These are phyloP conservation scores for Drosophila quasianomalipes DNA, from an alignment of 2,888 invertebrate genomes.

Conservation along the genomic window DNA sequence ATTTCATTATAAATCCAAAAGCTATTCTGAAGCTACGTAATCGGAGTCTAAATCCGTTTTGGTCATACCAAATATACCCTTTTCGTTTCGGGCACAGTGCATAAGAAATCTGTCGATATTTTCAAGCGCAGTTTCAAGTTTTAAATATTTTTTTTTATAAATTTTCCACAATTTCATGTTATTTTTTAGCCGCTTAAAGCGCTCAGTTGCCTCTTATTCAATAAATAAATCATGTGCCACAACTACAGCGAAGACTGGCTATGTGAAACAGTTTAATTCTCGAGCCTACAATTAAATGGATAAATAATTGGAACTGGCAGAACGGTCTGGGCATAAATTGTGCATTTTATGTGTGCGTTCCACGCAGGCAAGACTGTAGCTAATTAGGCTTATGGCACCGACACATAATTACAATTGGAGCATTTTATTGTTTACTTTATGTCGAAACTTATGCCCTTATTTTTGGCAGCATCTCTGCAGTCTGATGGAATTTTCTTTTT, in stretches of 20 bases:
- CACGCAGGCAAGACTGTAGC: slow-evolving; percentile 33
- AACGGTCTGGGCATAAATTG: slow-evolving; percentile 34
- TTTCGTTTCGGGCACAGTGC: background rate
- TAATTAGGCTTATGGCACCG: slow-evolving; percentile 56
- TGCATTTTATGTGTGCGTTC: slow-evolving; percentile 9
- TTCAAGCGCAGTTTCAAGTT: slow-evolving; percentile 63
- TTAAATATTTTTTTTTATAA: slow-evolving; percentile 52
- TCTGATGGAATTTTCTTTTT: slow-evolving; percentile 13
- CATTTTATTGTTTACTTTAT: slow-evolving; percentile 72
- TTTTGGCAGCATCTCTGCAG: slow-evolving; percentile 1
- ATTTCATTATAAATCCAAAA: background rate
- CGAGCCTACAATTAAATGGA: slow-evolving; percentile 41
- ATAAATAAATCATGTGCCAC: slow-evolving; percentile 34
- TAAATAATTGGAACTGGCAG: slow-evolving; percentile 51
- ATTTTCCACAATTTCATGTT: slow-evolving; percentile 8
- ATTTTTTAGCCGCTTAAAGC: slow-evolving; percentile 9
- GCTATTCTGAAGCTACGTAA: background rate
- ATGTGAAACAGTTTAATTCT: slow-evolving; percentile 4
- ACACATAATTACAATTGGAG: slow-evolving; percentile 67
- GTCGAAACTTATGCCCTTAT: slow-evolving; percentile 48
- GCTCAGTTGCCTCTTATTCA: slow-evolving; percentile 53
- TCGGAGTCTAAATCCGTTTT: background rate
- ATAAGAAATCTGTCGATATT: slow-evolving; percentile 12
- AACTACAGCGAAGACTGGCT: slow-evolving; percentile 36
- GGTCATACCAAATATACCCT: background rate